Evolutionary conservation across 2,888 invertebrate species (phyloP).

Genomic region (Heliconius erato): DNA sequence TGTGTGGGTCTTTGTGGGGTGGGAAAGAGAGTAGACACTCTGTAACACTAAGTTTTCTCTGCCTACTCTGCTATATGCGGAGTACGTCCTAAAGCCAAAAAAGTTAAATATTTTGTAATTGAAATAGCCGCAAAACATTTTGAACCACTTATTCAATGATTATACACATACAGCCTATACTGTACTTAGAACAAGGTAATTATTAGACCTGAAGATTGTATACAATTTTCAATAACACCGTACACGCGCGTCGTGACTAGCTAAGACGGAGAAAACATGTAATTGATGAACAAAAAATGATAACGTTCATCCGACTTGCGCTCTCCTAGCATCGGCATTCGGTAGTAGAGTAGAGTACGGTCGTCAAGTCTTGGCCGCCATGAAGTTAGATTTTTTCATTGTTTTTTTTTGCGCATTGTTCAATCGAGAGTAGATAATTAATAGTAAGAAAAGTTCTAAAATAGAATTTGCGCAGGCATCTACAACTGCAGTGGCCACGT

Average conservation of each 20-base stretch:
- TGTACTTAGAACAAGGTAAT: neutral
- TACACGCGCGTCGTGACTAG: constrained; percentile 16
- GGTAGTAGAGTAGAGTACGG: neutral
- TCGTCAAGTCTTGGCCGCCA: neutral
- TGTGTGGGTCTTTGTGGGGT: too few species aligned
- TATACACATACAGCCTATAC: neutral
- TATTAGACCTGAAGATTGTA: neutral
- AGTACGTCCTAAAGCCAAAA: too few species aligned
- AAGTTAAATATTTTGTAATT: too few species aligned
- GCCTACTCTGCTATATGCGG: too few species aligned
- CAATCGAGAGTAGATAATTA: neutral
- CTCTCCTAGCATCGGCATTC: neutral
- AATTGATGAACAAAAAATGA: constrained; percentile 47
- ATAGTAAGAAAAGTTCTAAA: neutral
- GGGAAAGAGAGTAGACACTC: too few species aligned
- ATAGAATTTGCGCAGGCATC: neutral
- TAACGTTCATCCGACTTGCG: constrained; percentile 29
- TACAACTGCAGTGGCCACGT: neutral
- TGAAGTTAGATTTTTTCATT: too few species aligned
- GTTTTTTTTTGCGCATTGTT: too few species aligned
- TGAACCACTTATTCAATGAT: neutral
- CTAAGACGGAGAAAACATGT: constrained; percentile 23
- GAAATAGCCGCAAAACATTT: neutral
- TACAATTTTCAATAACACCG: constrained; percentile 15
- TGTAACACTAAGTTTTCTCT: too few species aligned